Evolutionary conservation across 37 sponge, comb jelly and placozoan species (phyloP), one percentile per base, ranked within the genome.

Genomic region (Bolinopsis microptera): DNA sequence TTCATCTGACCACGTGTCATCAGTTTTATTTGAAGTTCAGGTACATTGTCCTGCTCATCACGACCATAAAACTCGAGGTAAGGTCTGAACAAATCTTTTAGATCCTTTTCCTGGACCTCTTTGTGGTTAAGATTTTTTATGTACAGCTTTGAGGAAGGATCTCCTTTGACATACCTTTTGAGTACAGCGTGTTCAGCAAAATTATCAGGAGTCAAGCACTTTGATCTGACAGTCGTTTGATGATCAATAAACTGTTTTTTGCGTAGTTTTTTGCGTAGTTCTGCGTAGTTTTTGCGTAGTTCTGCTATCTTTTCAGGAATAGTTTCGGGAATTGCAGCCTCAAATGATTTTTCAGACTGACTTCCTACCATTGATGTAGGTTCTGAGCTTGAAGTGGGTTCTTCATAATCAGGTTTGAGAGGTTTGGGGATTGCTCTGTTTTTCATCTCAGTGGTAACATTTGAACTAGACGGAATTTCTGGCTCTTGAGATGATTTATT

Each of bases 1-100:
- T 96, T 96, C 97, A 99, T 96, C 38, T 98, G 83, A 2, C 99
- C 99, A 0, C 93, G 69, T 69, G 93, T 94, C 98, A 99, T 97
- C 26, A 97, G 72, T 26, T 95, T 94, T n/a, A 97, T 83, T 34
- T 93, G 69, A 69, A 68, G 5, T 70, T 32, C 39, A 21, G 28
- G 35, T 32, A 34, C 2, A 32, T 27, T 33, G 33, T 35, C 21
- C 35, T 77, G 80, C 28, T 34, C 36, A 77, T 35, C 34, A 39
- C 28, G 13, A 0, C 35, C 8, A 41, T 86, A 41, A n/a, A 86
- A 86, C 25, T 39, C 90, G 31, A 86, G 39, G 36, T 86, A 86
- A 33, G 90, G 90, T 28, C 2, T 16, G 28, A 86, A 86, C 8
- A 86, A 24, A 26, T 69, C 74, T 1, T 24, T 16, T 0, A 69